phyloP scores from a whole-genome alignment of 2,113 vertebrate genomes.

The Hippopotamus amphibius region DNA sequence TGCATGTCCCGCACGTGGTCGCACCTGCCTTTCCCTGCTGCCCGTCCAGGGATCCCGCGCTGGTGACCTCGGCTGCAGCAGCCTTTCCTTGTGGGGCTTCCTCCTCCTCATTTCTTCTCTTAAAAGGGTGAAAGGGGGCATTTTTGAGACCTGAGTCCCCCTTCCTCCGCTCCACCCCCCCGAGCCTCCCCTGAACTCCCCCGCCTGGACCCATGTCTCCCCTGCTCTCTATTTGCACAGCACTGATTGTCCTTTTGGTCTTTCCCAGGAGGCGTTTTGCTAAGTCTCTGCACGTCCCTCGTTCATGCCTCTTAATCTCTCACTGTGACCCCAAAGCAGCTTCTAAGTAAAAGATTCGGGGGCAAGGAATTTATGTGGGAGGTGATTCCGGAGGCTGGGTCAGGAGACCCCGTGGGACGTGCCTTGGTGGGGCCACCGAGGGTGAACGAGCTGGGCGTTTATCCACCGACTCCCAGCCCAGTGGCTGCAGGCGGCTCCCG shows the following conservation, averaged over 20 bases:
- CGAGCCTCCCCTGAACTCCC: fast-evolving
- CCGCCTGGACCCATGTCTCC: fast-evolving
- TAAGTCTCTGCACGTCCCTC: background rate
- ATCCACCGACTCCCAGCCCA: fast-evolving
- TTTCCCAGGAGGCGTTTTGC: background rate
- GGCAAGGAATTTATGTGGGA: fast-evolving
- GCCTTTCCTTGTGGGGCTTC: too few species aligned
- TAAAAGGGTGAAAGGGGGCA: fast-evolving
- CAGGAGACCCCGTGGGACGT: fast-evolving
- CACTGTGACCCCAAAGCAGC: background rate
- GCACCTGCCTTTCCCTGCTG: background rate
- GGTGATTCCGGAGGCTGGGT: background rate
- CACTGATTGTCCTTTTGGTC: fast-evolving
- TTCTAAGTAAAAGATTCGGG: background rate
- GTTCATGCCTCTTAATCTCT: fast-evolving
- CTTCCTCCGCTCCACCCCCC: fast-evolving
- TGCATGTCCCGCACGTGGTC: background rate
- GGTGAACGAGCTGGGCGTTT: background rate
- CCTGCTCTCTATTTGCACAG: fast-evolving
- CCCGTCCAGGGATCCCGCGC: background rate
- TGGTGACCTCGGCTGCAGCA: background rate
- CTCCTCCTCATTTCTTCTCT: background rate
- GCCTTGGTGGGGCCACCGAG: too few species aligned
- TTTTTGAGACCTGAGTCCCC: too few species aligned
- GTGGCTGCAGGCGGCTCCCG: background rate